Conservation (phyloP, 2,797 vertebrate genomes). For the Diglossa cyanea region DNA sequence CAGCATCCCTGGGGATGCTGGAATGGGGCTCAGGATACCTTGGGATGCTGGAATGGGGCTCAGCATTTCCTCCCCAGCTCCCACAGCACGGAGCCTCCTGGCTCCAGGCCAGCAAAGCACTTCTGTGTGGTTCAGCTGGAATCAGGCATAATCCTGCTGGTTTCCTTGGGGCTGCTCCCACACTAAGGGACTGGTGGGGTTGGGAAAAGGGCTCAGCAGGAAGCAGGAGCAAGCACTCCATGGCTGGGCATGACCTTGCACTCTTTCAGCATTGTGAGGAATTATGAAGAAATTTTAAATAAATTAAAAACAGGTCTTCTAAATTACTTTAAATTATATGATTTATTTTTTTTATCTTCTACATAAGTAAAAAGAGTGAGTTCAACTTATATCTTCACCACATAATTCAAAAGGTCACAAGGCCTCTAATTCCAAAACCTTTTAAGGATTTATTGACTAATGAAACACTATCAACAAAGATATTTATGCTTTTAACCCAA, state of each 20-base stretch:
- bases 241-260: not conserved
- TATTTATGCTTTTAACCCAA: not conserved
- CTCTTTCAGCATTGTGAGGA: not conserved
- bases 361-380: not conserved
- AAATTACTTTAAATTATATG: not conserved
- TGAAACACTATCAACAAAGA: not conserved
- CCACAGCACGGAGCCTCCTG: not conserved
- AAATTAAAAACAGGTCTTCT: not conserved
- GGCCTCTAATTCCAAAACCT: not conserved
- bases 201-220: not conserved
- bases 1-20: rapidly evolving
- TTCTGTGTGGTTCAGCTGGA: not conserved
- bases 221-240: not conserved
- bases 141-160: not conserved
- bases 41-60: rapidly evolving
- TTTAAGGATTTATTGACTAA: not conserved
- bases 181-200: not conserved
- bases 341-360: not conserved
- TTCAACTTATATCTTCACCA: rapidly evolving
- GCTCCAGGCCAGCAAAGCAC: not conserved
- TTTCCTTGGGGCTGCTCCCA: not conserved
- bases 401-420: not conserved
- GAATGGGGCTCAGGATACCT: not conserved
- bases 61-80: not conserved
- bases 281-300: not conserved